phyloP scores from a whole-genome alignment of 1,140 invertebrate genomes.

The Hylaeus volcanicus region DNA sequence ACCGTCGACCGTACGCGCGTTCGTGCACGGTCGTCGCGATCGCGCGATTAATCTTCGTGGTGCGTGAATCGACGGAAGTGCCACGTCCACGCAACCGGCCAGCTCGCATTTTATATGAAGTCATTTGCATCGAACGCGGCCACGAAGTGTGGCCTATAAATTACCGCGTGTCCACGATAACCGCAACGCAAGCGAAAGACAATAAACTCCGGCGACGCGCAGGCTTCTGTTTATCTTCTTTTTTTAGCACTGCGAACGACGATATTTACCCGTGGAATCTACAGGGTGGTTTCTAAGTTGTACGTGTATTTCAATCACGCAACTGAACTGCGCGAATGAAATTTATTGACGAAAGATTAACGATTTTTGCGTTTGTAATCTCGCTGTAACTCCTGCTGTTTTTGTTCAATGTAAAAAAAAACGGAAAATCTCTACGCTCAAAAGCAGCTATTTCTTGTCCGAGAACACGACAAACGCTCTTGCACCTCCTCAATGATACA shows the following conservation, averaged over 20 bases:
- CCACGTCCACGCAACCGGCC: conserved; percentile 56
- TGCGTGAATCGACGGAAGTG: conserved; percentile 64
- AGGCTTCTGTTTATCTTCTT: background rate
- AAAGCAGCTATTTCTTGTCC: no score
- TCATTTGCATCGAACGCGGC: conserved; percentile 58
- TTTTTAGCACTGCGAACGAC: background rate
- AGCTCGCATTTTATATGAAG: conserved; percentile 59
- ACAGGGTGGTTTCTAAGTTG: background rate
- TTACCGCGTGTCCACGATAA: conserved; percentile 51
- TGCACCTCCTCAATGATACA: no score
- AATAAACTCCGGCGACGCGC: conserved; percentile 41
- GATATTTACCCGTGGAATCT: background rate
- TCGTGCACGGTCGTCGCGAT: conserved; percentile 48
- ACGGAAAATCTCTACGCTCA: no score
- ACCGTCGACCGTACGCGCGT: conserved; percentile 48
- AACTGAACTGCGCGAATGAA: no score
- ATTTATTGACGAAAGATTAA: no score
- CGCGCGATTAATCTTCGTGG: conserved; percentile 60
- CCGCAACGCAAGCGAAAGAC: conserved; percentile 42
- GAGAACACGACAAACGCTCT: no score
- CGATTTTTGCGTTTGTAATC: no score
- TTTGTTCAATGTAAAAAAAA: no score
- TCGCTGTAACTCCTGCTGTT: no score
- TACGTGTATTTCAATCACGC: no score
- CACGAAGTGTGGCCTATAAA: conserved; percentile 57